Base-by-base conservation (phyloP, 2,888 invertebrate genomes). In the Platerodrilus igneus region DNA sequence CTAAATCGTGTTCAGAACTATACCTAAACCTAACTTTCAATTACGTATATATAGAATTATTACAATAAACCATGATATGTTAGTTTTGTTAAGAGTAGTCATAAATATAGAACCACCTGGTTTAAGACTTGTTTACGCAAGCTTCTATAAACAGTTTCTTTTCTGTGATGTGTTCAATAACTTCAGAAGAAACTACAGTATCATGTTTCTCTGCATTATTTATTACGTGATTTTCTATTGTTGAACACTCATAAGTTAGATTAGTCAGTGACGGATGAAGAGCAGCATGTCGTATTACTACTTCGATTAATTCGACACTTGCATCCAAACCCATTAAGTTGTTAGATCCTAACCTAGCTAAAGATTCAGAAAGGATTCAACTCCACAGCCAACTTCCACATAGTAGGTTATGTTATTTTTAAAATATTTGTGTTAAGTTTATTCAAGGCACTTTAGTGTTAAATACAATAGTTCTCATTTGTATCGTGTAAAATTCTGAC, bases 311-410 rank as follows among this genome's bases (percentile, higher is more conserved):
- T 23, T 84, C 79, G 19, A 70, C 63, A 27, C 83, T 82, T 3
- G 87, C 82, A 69, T 94, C 94, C 11, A 94, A 70, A 4, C 89
- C 93, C 0, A 82, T 85, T 0, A 93, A 82, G n/a, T n/a, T n/a
- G 20, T 72, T 62, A 1, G 87, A 90, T 29, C 91, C 91, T 14
- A 93, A 68, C 55, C 85, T 77, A 1, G 88, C 86, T 35, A 94
- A 69, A 18, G 83, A 79, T 78, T 67, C 69, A 7, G 62, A 52
- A 38, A 68, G 51, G 41, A 67, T 60, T 6, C 68, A 68, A 18
- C 66, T n/a, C n/a, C n/a, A n/a, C n/a, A n/a, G n/a, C n/a, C n/a
- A n/a, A n/a, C n/a, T n/a, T n/a, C n/a, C n/a, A n/a, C n/a, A n/a
- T n/a, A n/a, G n/a, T n/a, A n/a, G n/a, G n/a, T n/a, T n/a, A n/a